Percentiles rank a stretch among this genome's conserved stretches.
Evolutionary conservation across 2,797 vertebrate species (phyloP).

Genomic region (Crypturellus tataupa): DNA sequence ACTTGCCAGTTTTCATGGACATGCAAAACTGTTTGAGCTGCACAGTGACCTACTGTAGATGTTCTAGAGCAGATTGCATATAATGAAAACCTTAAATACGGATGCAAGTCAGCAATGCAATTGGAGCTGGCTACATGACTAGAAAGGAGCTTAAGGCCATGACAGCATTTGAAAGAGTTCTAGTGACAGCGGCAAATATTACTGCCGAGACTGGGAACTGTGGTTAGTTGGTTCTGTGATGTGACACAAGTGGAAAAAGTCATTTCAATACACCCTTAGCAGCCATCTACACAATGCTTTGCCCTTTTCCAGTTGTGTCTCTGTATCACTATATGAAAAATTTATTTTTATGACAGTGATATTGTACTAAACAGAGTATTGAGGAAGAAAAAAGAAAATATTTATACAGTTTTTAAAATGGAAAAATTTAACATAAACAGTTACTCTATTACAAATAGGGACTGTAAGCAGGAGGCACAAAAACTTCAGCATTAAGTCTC

Average conservation of each 20-base stretch:
- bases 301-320: not conserved
- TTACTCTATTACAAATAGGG: not conserved
- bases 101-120: not conserved
- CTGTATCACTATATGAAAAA: not conserved
- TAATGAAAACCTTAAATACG: not conserved
- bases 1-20: not conserved
- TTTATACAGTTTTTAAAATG: not conserved
- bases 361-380: not conserved
- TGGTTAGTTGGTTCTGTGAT: not conserved
- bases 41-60: not conserved
- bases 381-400: not conserved
- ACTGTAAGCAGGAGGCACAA: not conserved
- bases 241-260: not conserved
- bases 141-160: not conserved
- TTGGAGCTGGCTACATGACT: not conserved
- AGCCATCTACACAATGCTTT: not conserved
- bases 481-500: not conserved
- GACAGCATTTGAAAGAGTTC: not conserved
- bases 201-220: not conserved
- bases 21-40: not conserved
- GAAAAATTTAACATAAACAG: not conserved
- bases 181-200: not conserved
- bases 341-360: not conserved
- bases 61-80: not conserved
- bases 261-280: not conserved